Evolutionary conservation across 2,113 vertebrate genomes (phyloP).

Genomic region (Petromus typicus): DNA sequence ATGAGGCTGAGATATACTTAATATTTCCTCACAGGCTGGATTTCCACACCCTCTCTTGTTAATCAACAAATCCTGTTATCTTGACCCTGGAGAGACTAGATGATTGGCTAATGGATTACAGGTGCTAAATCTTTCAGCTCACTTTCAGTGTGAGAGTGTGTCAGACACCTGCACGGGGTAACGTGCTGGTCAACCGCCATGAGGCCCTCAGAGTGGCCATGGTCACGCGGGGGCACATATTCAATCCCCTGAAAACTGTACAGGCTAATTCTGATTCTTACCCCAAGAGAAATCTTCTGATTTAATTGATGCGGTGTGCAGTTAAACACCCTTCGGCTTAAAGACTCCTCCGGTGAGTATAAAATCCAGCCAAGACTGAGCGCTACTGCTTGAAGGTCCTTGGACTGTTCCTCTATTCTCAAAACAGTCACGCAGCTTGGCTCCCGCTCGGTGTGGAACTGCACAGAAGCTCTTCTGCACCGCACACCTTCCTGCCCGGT

Average conservation of each 20-base stretch:
- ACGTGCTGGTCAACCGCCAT: rapidly evolving
- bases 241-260: neutral
- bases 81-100: neutral
- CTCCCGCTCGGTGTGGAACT: neutral
- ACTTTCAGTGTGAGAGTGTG: neutral
- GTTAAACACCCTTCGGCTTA: neutral
- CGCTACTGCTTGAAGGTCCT: neutral
- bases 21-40: neutral
- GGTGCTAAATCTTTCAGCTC: neutral
- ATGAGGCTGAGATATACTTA: neutral
- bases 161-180: neutral
- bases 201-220: neutral
- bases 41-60: neutral
- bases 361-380: neutral
- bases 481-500: neutral
- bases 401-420: neutral
- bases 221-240: neutral
- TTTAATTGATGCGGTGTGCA: neutral
- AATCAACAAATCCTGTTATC: constrained; percentile 17
- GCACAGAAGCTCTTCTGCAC: neutral
- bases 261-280: neutral
- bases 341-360: neutral
- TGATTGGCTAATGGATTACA: neutral
- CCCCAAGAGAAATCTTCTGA: neutral
- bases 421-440: neutral